Conservation (phyloP, 2,797 vertebrate genomes). For the Peromyscus eremicus region DNA sequence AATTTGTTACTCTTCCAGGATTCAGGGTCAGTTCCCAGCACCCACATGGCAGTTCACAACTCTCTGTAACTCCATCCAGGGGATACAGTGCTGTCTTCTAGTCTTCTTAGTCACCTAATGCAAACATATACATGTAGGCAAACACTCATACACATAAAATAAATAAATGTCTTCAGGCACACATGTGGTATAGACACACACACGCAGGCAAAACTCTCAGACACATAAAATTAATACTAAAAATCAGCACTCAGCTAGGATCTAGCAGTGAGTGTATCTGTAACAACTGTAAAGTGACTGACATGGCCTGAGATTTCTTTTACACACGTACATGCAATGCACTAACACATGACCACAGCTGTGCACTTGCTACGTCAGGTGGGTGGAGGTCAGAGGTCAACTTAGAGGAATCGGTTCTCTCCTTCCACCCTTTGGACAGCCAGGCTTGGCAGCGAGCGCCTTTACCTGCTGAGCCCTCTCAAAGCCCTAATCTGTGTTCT, state of each 20-base stretch:
- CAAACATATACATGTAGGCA: background rate
- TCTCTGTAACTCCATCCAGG: background rate
- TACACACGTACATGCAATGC: background rate
- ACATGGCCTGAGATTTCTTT: constrained; percentile 46
- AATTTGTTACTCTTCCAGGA: background rate
- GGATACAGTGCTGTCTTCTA: background rate
- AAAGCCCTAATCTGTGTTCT: background rate
- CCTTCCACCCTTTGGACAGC: background rate
- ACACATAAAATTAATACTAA: background rate
- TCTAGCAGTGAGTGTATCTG: background rate
- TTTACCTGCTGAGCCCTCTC: background rate
- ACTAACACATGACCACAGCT: background rate
- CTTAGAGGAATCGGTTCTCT: background rate
- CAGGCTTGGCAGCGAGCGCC: background rate
- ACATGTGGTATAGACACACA: background rate
- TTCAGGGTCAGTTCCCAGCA: background rate
- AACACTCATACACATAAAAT: background rate
- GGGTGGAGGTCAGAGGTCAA: background rate
- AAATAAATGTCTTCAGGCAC: background rate
- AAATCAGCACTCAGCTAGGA: background rate
- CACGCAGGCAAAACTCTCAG: background rate
- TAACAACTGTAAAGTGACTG: background rate
- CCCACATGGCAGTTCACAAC: background rate
- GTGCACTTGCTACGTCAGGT: background rate
- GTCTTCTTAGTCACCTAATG: too few species aligned